Evolutionary conservation across 2,888 invertebrate genomes (phyloP), one percentile per base, ranked within the genome.

Genomic region (Troilus luridus): DNA sequence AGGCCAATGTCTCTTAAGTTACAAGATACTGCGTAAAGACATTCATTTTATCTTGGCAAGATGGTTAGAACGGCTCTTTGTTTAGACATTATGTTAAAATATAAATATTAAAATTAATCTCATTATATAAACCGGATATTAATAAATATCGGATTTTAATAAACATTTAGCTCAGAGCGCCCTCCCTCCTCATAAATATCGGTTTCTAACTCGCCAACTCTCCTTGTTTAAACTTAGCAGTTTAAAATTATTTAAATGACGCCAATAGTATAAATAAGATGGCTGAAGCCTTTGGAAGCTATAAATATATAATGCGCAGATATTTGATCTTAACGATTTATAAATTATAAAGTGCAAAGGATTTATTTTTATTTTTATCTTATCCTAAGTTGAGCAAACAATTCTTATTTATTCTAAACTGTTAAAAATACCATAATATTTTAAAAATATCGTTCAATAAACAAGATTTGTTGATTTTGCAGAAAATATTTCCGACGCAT

Each of bases 241-340:
- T 85, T 85, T 85, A 85, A 85, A 85, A 85, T 85, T 41, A 85
- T 85, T 85, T 85, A 85, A 85, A 85, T 56, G 85, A 85, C 85
- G 56, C 56, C 11, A n/a, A 58, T 85, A 85, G 85, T 85, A 85
- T 56, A 85, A 85, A 85, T 85, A 85, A 85, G 85, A 85, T 19
- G 17, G 72, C 17, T 24, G 27, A 24, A 27, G 14, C 17, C 72
- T 77, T 17, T 41, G 72, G 27, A 41, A 77, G 72, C 19, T 77
- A 77, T 77, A 77, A 77, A 77, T 72, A 62, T 62, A 62, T 62
- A 67, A 67, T 67, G 19, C 41, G 72, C 72, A 77, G 41, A 77
- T 77, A 77, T 77, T 72, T 27, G 72, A 41, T 72, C 72, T 72
- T 72, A 27, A 72, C 5, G 12, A 27, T 77, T 77, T 41, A 27